Evolutionary conservation across 2,113 vertebrate species (phyloP).

Genomic region (Malurus cyaneus): DNA sequence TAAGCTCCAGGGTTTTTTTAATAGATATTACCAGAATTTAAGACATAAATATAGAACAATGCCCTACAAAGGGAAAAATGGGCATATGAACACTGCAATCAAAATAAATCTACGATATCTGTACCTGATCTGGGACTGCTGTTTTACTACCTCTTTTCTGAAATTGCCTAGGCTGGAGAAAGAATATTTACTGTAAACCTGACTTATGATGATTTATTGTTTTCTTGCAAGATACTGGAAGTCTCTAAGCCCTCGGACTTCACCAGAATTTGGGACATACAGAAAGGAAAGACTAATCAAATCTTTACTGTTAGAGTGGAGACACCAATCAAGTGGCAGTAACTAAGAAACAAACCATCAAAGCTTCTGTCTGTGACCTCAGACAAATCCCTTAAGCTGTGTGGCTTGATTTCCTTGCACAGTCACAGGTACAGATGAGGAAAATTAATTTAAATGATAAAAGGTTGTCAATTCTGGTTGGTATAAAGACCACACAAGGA

Average conservation of each 20-base stretch:
- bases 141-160: background rate
- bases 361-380: background rate
- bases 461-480: background rate
- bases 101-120: background rate
- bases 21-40: background rate
- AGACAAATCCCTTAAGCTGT: background rate
- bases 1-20: background rate
- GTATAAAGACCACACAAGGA: background rate
- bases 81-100: background rate
- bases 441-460: background rate
- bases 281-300: background rate
- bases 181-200: background rate
- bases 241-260: background rate
- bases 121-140: background rate
- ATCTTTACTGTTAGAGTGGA: background rate
- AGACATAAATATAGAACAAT: background rate
- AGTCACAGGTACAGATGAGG: background rate
- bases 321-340: background rate
- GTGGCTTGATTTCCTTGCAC: background rate
- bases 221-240: background rate
- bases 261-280: background rate
- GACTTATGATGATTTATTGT: background rate
- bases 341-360: background rate
- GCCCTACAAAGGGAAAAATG: background rate
- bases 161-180: background rate